Evolutionary conservation across 1,140 invertebrate species (phyloP), one percentile per base, ranked within the genome.

Genomic region (Xylocopa sonorina): DNA sequence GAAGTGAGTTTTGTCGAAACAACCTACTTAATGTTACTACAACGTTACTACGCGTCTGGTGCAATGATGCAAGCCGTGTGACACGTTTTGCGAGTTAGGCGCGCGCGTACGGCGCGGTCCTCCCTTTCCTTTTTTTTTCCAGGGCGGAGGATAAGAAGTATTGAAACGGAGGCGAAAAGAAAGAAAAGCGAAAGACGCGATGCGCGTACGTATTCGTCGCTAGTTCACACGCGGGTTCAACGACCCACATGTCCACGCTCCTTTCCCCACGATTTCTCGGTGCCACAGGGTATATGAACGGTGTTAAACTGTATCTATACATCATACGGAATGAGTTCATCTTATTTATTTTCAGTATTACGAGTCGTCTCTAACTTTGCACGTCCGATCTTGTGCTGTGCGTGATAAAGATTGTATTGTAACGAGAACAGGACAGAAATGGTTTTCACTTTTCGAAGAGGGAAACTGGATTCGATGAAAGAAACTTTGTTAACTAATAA

Each of bases 1-100:
- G 58, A 86, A 80, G 85, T 87, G 62, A 87, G 85, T 86, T 64
- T 46, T 18, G 21, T 60, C 32, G 21, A 34, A 21, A 3, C 7
- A 63, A 12, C 7, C 27, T n/a, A 4, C 21, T n/a, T n/a, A n/a
- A n/a, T n/a, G n/a, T n/a, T 1, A 24, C 73, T 14, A 46, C 38
- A 46, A 27, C 14, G 41, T 27, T 82, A 63, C 58, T 38, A 41
- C n/a, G 16, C 9, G 51, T 69, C 41, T 53, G n/a, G 46, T 48
- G 29, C 18, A 55, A 55, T 55, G 62, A 76, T 51, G 27, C 14
- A 32, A 73, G 16, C 18, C 32, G 27, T 16, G 18, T 18, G 66
- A 43, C 55, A 71, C 41, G 66, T 62, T 78, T 53, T 32, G 9
- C 60, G 50, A 57, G 24, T 46, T 67, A 67, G 24, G 63, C 63